Base-by-base conservation (phyloP, 1,140 invertebrate species). In the Penaeus vannamei region DNA sequence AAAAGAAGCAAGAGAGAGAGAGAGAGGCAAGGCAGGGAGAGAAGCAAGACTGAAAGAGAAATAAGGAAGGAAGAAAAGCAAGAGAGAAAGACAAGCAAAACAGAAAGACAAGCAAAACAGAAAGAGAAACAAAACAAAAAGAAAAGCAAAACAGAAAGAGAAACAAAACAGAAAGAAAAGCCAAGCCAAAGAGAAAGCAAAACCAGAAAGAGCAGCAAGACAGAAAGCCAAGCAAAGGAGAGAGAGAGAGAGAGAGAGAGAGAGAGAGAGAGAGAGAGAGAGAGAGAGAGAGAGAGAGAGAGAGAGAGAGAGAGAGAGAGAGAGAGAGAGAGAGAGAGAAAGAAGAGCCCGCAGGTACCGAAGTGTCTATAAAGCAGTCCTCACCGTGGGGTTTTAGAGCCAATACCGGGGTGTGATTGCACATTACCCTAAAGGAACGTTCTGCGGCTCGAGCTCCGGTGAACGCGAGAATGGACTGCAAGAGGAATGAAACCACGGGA, bases 241-340 rank as follows among this genome's bases (percentile, higher is more conserved):
- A 12, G 17, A 22, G 64, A 69, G 64, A 69, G 64, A 14, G 64
- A 69, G 64, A 69, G 64, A 69, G 64, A 69, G 64, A 69, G 64
- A 14, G 64, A 14, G 64, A 69, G 64, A 69, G 64, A 29, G 64
- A 69, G 64, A 69, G 64, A 29, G 64, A 69, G 64, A 69, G 64
- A 69, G 64, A 69, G 64, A 69, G 64, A 69, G 64, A 69, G 64
- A 69, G 64, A 69, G 64, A 69, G 64, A 69, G 64, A 69, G 64
- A 69, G 64, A 69, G 64, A 69, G 64, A 69, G 64, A 69, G 64
- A 69, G 64, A 69, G 64, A 69, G 64, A 69, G 64, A 69, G 64
- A 69, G 64, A 69, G 64, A 69, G 64, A 69, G 64, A 69, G 64
- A 69, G 64, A 69, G 64, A 69, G 64, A 69, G 3, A 69, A 76